These are phyloP conservation scores for Nephrotoma flavescens DNA, from an alignment of 2,888 invertebrate genomes.

Conservation along the genomic window DNA sequence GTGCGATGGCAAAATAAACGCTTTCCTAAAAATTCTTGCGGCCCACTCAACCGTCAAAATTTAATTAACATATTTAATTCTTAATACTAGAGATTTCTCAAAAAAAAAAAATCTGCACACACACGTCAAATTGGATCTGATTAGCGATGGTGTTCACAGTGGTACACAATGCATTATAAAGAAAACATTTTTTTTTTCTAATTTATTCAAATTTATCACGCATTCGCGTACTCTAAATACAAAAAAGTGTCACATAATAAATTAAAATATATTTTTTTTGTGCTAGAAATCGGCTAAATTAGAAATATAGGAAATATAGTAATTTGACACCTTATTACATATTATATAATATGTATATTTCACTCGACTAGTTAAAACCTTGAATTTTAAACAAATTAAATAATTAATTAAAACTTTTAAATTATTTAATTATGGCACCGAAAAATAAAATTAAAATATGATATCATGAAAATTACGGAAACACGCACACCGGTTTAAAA, in stretches of 20 bases:
- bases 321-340: not conserved
- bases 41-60: not conserved
- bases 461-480: not conserved
- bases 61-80: not conserved
- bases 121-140: not conserved
- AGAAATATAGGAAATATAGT: not conserved
- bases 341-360: not conserved
- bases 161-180: not conserved
- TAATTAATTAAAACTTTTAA: not conserved
- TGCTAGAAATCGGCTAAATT: not conserved
- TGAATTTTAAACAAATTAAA: not conserved
- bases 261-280: not conserved
- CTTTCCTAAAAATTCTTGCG: not conserved
- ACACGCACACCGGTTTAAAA: not conserved
- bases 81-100: not conserved
- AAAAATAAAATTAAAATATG: not conserved
- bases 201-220: not conserved
- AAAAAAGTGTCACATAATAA: not conserved
- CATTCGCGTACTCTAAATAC: not conserved
- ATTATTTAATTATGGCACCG: not conserved
- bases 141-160: not conserved
- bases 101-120: not conserved
- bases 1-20: not conserved
- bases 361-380: not conserved
- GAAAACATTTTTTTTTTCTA: not conserved